phyloP scores from a whole-genome alignment of 2,797 vertebrate genomes.

The Synaphobranchus kaupii region DNA sequence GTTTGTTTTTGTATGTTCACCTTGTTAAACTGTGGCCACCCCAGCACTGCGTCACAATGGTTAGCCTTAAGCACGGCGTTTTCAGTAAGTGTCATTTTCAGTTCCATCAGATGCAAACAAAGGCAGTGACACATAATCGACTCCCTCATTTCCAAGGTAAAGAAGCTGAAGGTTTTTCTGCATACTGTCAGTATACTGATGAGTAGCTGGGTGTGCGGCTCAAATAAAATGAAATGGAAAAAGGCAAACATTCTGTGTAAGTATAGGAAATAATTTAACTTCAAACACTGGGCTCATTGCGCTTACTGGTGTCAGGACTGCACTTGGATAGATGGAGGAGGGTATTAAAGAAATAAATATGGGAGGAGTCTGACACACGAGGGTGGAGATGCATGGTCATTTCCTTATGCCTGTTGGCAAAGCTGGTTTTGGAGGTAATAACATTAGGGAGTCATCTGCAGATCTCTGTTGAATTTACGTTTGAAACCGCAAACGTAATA shows the following conservation, averaged over 20 bases:
- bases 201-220: not conserved
- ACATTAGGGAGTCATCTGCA: too few relatives aligned
- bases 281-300: not conserved
- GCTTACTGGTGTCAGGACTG: too few relatives aligned
- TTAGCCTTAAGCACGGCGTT: not conserved
- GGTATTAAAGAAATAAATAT: too few relatives aligned
- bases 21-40: not conserved
- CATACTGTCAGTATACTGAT: not conserved
- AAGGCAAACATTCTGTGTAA: not conserved
- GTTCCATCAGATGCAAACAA: not conserved
- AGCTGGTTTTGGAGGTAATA: too few relatives aligned
- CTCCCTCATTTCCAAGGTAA: not conserved
- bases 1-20: not conserved
- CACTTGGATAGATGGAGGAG: too few relatives aligned
- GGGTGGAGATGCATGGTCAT: not conserved
- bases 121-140: slow-evolving; percentile 1
- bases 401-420: not conserved
- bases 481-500: too few relatives aligned
- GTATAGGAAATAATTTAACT: not conserved
- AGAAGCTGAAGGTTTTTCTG: not conserved
- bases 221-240: not conserved
- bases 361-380: too few relatives aligned
- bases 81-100: not conserved
- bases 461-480: too few relatives aligned
- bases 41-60: not conserved